Evolutionary conservation across 2,113 vertebrate genomes (phyloP).

Genomic region (Passerina amoena): DNA sequence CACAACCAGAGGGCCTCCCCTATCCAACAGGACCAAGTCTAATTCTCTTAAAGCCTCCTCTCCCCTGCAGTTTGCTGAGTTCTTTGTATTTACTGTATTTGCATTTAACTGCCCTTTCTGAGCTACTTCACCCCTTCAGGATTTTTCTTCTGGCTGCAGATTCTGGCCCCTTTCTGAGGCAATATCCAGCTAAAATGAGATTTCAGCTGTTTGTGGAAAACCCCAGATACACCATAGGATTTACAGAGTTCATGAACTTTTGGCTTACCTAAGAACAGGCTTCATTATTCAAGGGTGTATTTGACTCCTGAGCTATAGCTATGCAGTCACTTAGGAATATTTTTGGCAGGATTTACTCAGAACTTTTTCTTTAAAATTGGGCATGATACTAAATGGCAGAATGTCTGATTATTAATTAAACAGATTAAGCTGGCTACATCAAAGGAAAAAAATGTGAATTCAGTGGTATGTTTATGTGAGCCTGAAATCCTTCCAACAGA

Average conservation of each 20-base stretch:
- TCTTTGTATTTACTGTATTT: not conserved
- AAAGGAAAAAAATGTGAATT: not conserved
- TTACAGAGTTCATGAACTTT: not conserved
- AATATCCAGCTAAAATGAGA: not conserved
- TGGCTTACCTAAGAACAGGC: not conserved
- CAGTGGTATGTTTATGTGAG: not conserved
- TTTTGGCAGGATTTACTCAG: not conserved
- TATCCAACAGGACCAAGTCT: not conserved
- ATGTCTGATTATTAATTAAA: not conserved
- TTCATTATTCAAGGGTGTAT: not conserved
- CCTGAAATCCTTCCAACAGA: constrained; percentile 17
- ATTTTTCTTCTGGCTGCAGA: not conserved
- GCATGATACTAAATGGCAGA: not conserved
- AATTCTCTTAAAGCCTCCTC: not conserved
- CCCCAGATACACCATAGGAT: not conserved
- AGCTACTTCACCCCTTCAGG: not conserved
- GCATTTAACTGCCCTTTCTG: not conserved
- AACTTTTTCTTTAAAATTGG: not conserved
- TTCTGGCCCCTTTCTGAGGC: not conserved
- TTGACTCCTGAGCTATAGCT: not conserved
- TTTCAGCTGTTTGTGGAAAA: not conserved
- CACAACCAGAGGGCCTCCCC: not conserved
- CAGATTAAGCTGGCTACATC: not conserved
- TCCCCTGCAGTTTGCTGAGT: not conserved
- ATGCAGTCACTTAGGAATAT: not conserved